Evolutionary conservation across 2,888 invertebrate species (phyloP).

Genomic region (Lithophane ornitopus): DNA sequence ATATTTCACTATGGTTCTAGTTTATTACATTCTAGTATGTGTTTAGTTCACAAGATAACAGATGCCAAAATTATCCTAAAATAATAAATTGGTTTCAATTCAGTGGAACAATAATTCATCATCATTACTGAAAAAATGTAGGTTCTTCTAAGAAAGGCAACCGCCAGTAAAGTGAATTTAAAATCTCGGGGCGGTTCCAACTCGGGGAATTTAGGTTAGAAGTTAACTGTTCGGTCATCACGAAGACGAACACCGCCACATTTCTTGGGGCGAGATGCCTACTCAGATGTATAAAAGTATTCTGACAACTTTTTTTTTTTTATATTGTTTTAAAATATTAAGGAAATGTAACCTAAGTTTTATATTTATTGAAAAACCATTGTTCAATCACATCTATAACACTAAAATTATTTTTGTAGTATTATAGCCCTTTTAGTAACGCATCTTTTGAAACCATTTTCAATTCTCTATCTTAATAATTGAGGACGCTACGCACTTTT

Average conservation of each 20-base stretch:
- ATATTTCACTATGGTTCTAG: background rate
- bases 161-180: conserved; percentile 18
- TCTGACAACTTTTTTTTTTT: background rate
- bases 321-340: background rate
- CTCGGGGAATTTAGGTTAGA: conserved; percentile 37
- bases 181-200: conserved; percentile 30
- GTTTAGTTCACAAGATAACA: background rate
- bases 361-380: background rate
- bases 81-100: background rate
- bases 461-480: too few relatives aligned
- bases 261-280: conserved; percentile 2
- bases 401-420: background rate
- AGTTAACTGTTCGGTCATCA: conserved; percentile 46
- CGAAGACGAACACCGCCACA: conserved; percentile 24
- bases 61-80: background rate
- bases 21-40: background rate
- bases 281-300: background rate
- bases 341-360: background rate
- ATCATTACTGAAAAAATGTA: background rate
- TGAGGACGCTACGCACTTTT: too few relatives aligned
- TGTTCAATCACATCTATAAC: background rate
- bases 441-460: too few relatives aligned
- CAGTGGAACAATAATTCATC: background rate
- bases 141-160: background rate
- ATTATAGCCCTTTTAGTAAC: too few relatives aligned